phyloP scores from a whole-genome alignment of 2,797 vertebrate genomes.

The Amblyopsis hoosieri region DNA sequence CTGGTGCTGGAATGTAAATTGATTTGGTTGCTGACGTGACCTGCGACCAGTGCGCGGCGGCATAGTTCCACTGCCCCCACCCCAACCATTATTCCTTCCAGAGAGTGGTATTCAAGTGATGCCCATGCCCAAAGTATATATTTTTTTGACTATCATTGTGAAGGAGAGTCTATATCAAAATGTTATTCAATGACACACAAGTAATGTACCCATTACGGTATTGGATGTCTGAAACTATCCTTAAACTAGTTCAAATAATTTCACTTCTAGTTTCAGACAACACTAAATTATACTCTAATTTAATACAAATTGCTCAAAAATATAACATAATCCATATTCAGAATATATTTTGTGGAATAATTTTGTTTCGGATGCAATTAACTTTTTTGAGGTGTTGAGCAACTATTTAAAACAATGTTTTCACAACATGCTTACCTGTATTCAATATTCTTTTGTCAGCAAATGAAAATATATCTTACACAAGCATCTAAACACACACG shows the following conservation, averaged over 20 bases:
- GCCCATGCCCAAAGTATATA: not conserved
- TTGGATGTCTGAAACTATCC: slow-evolving; percentile 17
- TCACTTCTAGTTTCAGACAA: not conserved
- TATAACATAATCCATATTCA: no score
- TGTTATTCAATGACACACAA: no score
- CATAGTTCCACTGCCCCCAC: slow-evolving; percentile 40
- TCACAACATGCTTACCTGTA: no score
- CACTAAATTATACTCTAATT: not conserved
- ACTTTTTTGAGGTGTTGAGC: no score
- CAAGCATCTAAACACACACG: not conserved
- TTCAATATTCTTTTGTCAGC: no score
- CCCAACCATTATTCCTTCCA: slow-evolving; percentile 1
- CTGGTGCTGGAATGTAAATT: slow-evolving; percentile 67
- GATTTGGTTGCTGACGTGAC: slow-evolving; percentile 61
- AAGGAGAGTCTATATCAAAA: no score
- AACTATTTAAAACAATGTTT: no score
- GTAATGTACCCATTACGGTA: not conserved
- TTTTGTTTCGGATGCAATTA: no score
- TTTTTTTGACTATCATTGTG: not conserved
- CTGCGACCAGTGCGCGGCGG: slow-evolving; percentile 47
- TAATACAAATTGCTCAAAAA: not conserved
- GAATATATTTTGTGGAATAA: not conserved
- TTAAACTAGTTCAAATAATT: slow-evolving; percentile 1
- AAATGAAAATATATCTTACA: not conserved
- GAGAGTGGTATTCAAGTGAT: not conserved